Base-by-base conservation (phyloP, 2,888 invertebrate genomes). In the Ornithoptera alexandrae region DNA sequence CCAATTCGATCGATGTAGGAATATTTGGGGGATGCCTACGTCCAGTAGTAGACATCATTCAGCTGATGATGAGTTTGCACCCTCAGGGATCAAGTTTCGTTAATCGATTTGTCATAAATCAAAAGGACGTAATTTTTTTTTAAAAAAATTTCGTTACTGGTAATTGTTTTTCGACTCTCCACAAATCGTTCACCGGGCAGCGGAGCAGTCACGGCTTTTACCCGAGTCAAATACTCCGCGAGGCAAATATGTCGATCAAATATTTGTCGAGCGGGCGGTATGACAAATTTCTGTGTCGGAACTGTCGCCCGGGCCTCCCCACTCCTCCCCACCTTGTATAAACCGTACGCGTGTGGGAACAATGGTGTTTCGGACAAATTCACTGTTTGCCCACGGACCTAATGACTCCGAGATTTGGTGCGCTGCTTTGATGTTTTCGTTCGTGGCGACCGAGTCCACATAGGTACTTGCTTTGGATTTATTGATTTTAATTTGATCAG, bases 151-250 rank as follows among this genome's bases (percentile, higher is more conserved):
- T 75, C 72, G 75, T 74, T 71, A 74, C 72, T 72, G 69, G 68
- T 65, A 67, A 70, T 70, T 63, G 63, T 62, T 79, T 75, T 75
- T 69, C 46, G 46, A 15, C 42, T 24, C 77, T 76, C 78, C 75
- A 73, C 72, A 69, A 56, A 73, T 75, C 79, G 79, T 81, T 83
- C 83, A 83, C 84, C 83, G 86, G 82, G 84, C 85, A 83, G 83
- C 77, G 70, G 79, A 77, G 79, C 65, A 53, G 89, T 86, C 86
- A 88, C 84, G 90, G 79, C 88, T 89, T 89, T 90, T 90, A 89
- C 84, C 82, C 74, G 81, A 77, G 78, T 77, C 87, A 86, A 87
- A 87, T 87, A 87, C 71, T 72, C 65, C 71, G 75, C 76, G 76
- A 75, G 72, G 76, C 81, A 82, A 82, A 84, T 78, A 81, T 77